Percentiles rank a stretch among this genome's conserved stretches.
These are phyloP conservation scores for Percopsis transmontana DNA, from an alignment of 2,113 vertebrate species.

Conservation along the genomic window DNA sequence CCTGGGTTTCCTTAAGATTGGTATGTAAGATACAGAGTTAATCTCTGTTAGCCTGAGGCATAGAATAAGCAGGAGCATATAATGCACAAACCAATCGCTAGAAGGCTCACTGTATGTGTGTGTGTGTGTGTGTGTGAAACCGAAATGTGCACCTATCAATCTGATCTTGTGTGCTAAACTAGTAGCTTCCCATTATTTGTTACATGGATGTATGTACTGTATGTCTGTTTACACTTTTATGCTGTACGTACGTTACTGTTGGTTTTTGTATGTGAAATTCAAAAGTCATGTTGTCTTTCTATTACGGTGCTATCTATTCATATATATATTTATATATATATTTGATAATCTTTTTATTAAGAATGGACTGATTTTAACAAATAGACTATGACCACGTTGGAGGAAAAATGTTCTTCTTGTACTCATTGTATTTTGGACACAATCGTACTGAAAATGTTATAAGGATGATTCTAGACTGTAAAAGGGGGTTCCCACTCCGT, in stretches of 20 bases:
- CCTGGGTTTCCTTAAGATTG: too few species aligned
- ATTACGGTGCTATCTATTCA: constrained; percentile 87
- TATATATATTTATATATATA: constrained; percentile 61
- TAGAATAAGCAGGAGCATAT: constrained; percentile 7
- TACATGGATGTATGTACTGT: constrained; percentile 79
- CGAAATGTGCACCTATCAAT: constrained; percentile 28
- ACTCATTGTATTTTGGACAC: constrained; percentile 81
- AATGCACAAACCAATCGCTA: constrained; percentile 12
- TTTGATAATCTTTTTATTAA: constrained; percentile 86
- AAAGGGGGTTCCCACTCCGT: background rate
- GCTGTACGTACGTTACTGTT: constrained; percentile 39
- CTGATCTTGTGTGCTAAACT: constrained; percentile 8
- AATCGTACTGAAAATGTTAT: constrained; percentile 16
- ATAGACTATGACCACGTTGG: constrained; percentile 81
- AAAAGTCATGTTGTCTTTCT: constrained; percentile 74
- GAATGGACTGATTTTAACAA: constrained; percentile 80
- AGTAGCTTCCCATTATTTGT: constrained; percentile 40
- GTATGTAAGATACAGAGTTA: too few species aligned
- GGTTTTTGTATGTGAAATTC: constrained; percentile 20
- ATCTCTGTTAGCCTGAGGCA: too few species aligned
- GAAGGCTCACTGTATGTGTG: constrained; percentile 10
- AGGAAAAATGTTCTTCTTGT: constrained; percentile 68
- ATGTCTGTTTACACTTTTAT: background rate
- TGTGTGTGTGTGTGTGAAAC: background rate
- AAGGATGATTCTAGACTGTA: constrained; percentile 48